phyloP scores from a whole-genome alignment of 2,888 invertebrate genomes.

The Cryptocephalus moraei region DNA sequence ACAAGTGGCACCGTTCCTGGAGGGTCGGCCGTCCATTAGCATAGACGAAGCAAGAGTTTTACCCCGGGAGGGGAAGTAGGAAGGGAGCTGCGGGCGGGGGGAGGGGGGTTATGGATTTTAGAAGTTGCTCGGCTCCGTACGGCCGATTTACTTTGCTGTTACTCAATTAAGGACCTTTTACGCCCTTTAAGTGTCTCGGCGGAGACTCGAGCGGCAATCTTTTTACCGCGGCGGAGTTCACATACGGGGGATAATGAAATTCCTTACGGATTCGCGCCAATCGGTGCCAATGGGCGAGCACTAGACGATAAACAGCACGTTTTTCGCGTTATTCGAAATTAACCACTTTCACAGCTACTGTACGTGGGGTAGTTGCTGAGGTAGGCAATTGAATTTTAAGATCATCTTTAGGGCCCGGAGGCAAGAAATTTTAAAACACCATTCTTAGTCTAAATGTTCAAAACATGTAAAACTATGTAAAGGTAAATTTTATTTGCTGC shows the following conservation, averaged over 20 bases:
- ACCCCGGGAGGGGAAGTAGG: conserved; percentile 3
- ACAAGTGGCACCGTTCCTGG: conserved; percentile 31
- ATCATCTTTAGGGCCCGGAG: too few species aligned
- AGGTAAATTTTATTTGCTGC: too few species aligned
- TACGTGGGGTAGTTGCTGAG: too few species aligned
- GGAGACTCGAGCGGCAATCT: conserved; percentile 4
- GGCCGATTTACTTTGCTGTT: conserved; percentile 17
- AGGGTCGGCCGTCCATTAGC: conserved; percentile 27
- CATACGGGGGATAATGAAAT: not conserved
- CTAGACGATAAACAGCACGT: too few species aligned
- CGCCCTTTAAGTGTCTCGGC: conserved; percentile 8
- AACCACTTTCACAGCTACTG: too few species aligned
- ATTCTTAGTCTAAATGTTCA: too few species aligned
- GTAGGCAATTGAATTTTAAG: too few species aligned
- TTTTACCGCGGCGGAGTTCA: not conserved
- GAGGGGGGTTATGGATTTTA: conserved; percentile 24
- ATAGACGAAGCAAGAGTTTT: conserved; percentile 24
- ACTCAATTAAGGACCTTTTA: conserved; percentile 18
- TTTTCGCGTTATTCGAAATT: too few species aligned
- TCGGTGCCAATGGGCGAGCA: too few species aligned
- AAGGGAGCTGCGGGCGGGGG: too few species aligned
- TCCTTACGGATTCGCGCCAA: not conserved
- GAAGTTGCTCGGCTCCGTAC: conserved; percentile 10
- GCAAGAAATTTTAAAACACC: too few species aligned
- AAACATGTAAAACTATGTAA: too few species aligned